Base-by-base conservation (phyloP, 1,140 invertebrate species). In the Bicyclus anynana region DNA sequence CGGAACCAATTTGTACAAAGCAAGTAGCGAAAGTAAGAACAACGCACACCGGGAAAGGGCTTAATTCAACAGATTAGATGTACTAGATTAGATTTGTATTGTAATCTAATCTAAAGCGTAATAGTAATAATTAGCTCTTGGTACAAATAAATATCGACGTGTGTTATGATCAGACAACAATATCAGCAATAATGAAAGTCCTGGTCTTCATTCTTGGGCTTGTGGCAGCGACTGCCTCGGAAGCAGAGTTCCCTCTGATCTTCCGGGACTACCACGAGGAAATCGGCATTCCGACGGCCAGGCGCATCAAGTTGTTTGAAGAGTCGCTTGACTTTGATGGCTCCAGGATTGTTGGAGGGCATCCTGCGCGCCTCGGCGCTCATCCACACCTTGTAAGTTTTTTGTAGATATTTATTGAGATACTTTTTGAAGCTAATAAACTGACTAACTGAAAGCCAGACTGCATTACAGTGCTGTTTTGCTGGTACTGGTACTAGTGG, bases 241-340 rank as follows among this genome's bases (percentile, higher is more conserved):
- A 56, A 9, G 54, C 26, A 10, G 12, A 2, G 1, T 12, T 2
- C 10, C 10, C 42, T 0, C 35, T 37, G 12, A 50, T 57, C 26
- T 42, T 16, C 7, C 26, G 17, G 2, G 47, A 57, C 26, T 57
- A 57, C 26, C 55, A 57, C 18, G 26, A 44, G 23, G 26, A 23
- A 10, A 33, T 57, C 14, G 55, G 55, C 2, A 50, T 57, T 10
- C 37, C 23, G 16, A 21, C 21, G 21, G 55, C 55, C 5, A 35
- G 12, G 17, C 35, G 55, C 5, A 57, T 57, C 26, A 27, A 29
- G 10, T 4, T 33, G 9, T 9, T 35, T 0, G 55, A 57, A 7
- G 23, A 44, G 12, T 23, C 47, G 1, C 16, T 42, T n/a, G 55
- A 57, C 21, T 57, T 57, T 26, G 55, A 57, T 7, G 55, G 55